These are phyloP conservation scores for Lamellibrachia columna DNA, from an alignment of 2,888 invertebrate genomes.

Conservation along the genomic window DNA sequence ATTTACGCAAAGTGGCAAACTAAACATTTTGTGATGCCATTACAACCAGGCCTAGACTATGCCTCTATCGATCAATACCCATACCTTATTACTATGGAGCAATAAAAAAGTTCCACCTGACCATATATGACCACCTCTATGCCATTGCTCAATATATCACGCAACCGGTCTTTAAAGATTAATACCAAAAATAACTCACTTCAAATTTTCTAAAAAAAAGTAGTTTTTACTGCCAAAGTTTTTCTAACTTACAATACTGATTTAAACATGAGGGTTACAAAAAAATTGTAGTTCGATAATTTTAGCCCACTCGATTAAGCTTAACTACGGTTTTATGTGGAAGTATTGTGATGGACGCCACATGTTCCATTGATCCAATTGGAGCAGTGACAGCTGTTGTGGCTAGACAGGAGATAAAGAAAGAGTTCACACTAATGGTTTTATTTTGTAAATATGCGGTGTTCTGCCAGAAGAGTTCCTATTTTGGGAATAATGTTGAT, in stretches of 20 bases:
- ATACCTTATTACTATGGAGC: too few relatives aligned
- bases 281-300: background rate
- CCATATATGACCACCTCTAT: too few relatives aligned
- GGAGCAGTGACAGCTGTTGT: background rate
- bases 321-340: background rate
- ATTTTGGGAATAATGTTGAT: slow-evolving; percentile 16
- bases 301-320: background rate
- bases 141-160: too few relatives aligned
- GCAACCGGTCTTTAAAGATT: too few relatives aligned
- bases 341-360: background rate
- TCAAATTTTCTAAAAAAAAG: background rate
- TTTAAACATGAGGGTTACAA: background rate
- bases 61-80: too few relatives aligned
- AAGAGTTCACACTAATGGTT: background rate
- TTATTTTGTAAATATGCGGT: background rate
- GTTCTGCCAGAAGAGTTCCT: background rate
- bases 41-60: too few relatives aligned
- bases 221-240: background rate
- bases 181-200: too few relatives aligned
- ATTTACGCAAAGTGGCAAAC: too few relatives aligned
- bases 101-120: too few relatives aligned
- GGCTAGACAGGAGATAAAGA: background rate
- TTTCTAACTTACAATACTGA: background rate
- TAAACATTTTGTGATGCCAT: too few relatives aligned
- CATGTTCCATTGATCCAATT: background rate